Conservation (phyloP, 2,113 vertebrate genomes). For the Rafetus swinhoei region DNA sequence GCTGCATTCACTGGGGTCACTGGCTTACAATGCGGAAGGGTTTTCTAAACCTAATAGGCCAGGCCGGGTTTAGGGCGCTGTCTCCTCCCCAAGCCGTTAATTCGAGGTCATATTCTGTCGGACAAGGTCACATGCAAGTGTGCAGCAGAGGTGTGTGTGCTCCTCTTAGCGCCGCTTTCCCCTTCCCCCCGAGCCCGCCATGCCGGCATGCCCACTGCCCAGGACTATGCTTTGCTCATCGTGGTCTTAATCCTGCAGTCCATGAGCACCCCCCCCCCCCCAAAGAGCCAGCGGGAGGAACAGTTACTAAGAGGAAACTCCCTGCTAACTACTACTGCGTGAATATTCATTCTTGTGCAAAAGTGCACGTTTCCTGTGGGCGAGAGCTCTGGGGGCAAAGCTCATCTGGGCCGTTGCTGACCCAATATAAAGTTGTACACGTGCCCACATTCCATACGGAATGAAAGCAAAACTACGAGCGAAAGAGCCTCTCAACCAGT, state of each 20-base stretch:
- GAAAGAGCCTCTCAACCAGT: too few relatives aligned
- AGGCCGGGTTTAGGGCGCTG: not conserved
- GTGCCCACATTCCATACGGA: not conserved
- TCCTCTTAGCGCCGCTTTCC: not conserved
- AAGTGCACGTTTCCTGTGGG: too few relatives aligned
- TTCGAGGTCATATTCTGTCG: not conserved
- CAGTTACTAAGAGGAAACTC: too few relatives aligned
- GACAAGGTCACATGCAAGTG: not conserved
- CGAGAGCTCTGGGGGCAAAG: not conserved
- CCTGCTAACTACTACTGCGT: too few relatives aligned
- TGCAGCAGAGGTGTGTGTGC: not conserved
- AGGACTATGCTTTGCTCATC: not conserved
- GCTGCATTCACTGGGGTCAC: constrained; percentile 45
- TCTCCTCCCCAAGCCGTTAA: not conserved
- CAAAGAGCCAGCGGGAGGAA: not conserved
- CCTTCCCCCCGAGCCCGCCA: not conserved
- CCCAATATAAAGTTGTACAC: not conserved
- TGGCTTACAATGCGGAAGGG: not conserved
- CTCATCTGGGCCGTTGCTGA: not conserved
- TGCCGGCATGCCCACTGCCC: not conserved
- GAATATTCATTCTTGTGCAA: too few relatives aligned
- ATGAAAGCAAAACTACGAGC: too few relatives aligned
- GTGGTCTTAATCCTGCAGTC: not conserved
- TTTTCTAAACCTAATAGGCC: too few relatives aligned
- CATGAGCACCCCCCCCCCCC: not conserved